Evolutionary conservation across 2,888 invertebrate genomes (phyloP), one percentile per base, ranked within the genome.

Genomic region (Ennomos fuscantarius): DNA sequence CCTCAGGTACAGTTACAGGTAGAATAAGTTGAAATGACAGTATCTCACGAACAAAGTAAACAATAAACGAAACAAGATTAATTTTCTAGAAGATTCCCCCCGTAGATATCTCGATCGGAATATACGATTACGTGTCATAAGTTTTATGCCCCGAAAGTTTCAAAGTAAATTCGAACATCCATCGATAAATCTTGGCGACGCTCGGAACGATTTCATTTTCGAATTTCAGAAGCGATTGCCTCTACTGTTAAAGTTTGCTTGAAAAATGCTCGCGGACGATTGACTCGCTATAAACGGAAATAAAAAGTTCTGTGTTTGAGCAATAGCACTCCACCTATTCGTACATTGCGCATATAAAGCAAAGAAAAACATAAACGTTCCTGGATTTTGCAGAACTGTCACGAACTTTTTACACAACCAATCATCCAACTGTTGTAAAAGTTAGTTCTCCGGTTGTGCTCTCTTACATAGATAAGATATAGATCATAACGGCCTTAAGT

Each of bases 181-280:
- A 90, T 89, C 92, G 87, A 92, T 92, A 92, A 92, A 91, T 92
- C 92, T 92, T 87, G 86, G 91, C 88, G 91, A 89, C 89, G 89
- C 89, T 89, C 83, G 80, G 85, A 87, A 89, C 90, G 91, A 90
- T 91, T 92, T 92, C 91, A 92, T 92, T 92, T 92, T 92, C 92
- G 92, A 89, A 91, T 91, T 91, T 91, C 92, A 89, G 91, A 88
- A 92, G 83, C 92, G 90, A 92, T 92, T 92, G 90, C 89, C 88
- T 87, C 89, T 84, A 89, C 89, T 91, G 92, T 92, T 91, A 90
- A 92, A 92, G 89, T 92, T 92, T 92, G 89, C 89, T 89, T 92
- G 92, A 91, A 92, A 92, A 92, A 89, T 92, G 87, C 90, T 90
- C 88, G 85, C 87, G 88, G 89, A 85, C 92, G 90, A 92, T 92